These are phyloP conservation scores for Papilio aristodemus DNA, from an alignment of 1,140 invertebrate species.

Conservation along the genomic window DNA sequence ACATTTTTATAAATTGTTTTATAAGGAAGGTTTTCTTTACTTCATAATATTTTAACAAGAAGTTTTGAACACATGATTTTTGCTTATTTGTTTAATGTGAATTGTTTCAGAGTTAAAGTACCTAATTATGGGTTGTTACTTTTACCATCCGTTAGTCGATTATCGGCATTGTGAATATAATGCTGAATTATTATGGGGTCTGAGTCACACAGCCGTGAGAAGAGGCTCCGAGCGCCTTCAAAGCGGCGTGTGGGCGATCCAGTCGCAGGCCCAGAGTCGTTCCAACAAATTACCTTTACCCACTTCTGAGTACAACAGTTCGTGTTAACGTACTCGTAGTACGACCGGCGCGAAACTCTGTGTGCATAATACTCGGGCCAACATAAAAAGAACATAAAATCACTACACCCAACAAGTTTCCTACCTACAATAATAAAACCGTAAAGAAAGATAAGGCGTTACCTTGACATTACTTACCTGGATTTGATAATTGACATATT, in stretches of 20 bases:
- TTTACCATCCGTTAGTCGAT: slow-evolving; percentile 40
- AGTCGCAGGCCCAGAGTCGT: slow-evolving; percentile 52
- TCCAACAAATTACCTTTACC: slow-evolving; percentile 71
- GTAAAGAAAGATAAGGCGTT: not conserved
- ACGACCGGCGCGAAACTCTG: slow-evolving; percentile 18
- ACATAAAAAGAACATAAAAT: not conserved
- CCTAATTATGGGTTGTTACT: slow-evolving; percentile 24
- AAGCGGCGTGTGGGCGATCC: slow-evolving; percentile 59
- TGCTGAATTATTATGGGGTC: slow-evolving; percentile 50
- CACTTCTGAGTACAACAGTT: slow-evolving; percentile 41
- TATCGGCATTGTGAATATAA: slow-evolving; percentile 49
- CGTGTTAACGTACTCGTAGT: slow-evolving; percentile 10
- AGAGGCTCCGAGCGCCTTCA: slow-evolving; percentile 38
- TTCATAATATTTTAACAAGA: not conserved
- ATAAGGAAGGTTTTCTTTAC: not conserved
- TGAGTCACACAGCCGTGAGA: slow-evolving; percentile 64
- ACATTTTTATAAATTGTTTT: too few relatives aligned
- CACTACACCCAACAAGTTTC: slow-evolving; percentile 14
- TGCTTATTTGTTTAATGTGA: not conserved
- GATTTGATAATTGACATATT: not conserved
- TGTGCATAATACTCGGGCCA: slow-evolving; percentile 1
- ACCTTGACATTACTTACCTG: slow-evolving; percentile 7
- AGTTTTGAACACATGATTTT: not conserved
- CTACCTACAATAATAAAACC: not conserved
- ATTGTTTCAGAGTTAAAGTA: slow-evolving; percentile 16